Base-by-base conservation (phyloP, 2,113 vertebrate genomes). In the Cricetomys ansorgei region DNA sequence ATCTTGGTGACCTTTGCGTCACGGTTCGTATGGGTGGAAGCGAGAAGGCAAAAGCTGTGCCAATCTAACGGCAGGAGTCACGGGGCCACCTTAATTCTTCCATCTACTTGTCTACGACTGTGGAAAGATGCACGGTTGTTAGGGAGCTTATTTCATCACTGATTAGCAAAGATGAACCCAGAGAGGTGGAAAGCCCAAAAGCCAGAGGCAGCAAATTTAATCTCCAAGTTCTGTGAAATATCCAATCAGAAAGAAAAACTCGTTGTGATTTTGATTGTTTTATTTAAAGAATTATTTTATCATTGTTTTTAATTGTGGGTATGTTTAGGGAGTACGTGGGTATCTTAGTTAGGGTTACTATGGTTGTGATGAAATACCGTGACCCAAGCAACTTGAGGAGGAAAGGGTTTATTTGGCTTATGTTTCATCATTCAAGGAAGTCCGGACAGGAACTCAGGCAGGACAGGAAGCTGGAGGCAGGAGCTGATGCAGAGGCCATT, bases 1-100 rank as follows among this genome's bases (percentile, higher is more conserved):
- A 97, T 96, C 97, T 96, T 83, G 31, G 40, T 91, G 97, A 98
- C 98, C 97, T 98, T 87, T 94, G 62, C 86, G 89, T 97, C 96
- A 94, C 0, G 64, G 92, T 97, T 97, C 96, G 37, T 92, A 73
- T 48, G 29, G 87, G 94, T 70, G 17, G 45, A 97, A 96, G 79
- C 37, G 40, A 70, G 75, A 88, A 92, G 94, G 88, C 57, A 31
- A 93, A 75, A 17, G 34, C 76, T 72, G 76, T 91, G 90, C 37
- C 97, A 95, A 97, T 95, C 81, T 81, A 96, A 92, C 0, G 0
- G 55, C n/a, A 98, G 75, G 62, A 92, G 90, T 72, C 91, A 94
- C 69, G 48, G 97, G 67, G 27, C 67, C 50, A 37, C 93, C 97
- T n/a, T 93, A 93, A 72, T 55, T 23, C 70, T 89, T 48, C 83